These are phyloP conservation scores for Stichopus chloronotus DNA, from an alignment of 35 echinoderm and acorn worm genomes.

Conservation along the genomic window DNA sequence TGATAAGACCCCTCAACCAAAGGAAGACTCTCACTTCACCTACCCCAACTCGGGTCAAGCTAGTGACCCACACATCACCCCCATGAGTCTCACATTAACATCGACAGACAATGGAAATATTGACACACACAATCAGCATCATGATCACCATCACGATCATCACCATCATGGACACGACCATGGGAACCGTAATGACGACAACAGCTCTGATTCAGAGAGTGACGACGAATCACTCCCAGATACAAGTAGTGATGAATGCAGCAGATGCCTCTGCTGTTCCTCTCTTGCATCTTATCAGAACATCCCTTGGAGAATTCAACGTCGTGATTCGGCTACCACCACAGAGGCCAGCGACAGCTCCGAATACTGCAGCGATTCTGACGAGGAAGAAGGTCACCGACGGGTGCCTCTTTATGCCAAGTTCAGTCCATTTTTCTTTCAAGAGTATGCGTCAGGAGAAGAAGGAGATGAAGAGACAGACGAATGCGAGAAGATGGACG, in stretches of 20 bases:
- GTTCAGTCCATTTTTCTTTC: conserved; percentile 71
- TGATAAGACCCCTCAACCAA: conserved; percentile 46
- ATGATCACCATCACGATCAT: conserved; percentile 38
- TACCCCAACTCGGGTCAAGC: background rate
- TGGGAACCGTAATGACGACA: conserved; percentile 25
- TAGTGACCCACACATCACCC: conserved; percentile 38
- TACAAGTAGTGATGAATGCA: conserved; percentile 69
- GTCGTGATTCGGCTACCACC: conserved; percentile 59
- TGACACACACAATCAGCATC: conserved; percentile 12
- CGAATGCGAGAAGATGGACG: conserved; percentile 59
- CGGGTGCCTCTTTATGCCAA: conserved; percentile 63
- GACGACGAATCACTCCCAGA: conserved; percentile 69
- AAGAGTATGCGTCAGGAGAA: conserved; percentile 41
- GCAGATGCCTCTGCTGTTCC: conserved; percentile 75
- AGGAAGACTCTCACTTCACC: background rate
- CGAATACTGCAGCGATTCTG: conserved; percentile 76
- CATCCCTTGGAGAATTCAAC: conserved; percentile 69
- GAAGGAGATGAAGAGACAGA: conserved; percentile 62
- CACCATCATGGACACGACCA: conserved; percentile 19
- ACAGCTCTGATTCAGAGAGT: conserved; percentile 61
- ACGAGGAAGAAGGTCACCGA: conserved; percentile 36
- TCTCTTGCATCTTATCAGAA: conserved; percentile 69
- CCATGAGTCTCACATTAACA: conserved; percentile 52
- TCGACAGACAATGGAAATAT: conserved; percentile 48
- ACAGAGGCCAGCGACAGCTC: conserved; percentile 78